These are phyloP conservation scores for Parapristionchus giblindavisi DNA, from an alignment of 2,888 invertebrate species.

Conservation along the genomic window DNA sequence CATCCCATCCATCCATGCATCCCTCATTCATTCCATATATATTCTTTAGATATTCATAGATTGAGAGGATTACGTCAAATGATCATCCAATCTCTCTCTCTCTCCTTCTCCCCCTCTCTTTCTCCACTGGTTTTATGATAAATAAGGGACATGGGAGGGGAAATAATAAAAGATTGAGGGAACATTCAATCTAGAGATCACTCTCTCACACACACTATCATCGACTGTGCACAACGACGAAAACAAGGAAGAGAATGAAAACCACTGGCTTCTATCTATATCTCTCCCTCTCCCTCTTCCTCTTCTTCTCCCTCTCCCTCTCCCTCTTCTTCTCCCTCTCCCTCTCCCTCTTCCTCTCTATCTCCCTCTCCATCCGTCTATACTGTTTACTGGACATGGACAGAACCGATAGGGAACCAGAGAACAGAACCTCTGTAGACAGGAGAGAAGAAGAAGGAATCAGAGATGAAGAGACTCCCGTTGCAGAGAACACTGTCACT, in stretches of 20 bases:
- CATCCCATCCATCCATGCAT: too few relatives aligned
- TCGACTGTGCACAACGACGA: too few relatives aligned
- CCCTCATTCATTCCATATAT: too few relatives aligned
- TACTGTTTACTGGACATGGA: neutral
- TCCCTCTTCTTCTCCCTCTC: neutral
- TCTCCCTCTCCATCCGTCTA: neutral
- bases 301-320: neutral
- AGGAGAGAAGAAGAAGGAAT: neutral
- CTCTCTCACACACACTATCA: too few relatives aligned
- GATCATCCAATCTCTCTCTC: too few relatives aligned
- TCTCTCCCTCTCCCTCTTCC: neutral
- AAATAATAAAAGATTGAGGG: too few relatives aligned
- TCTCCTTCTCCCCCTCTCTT: too few relatives aligned
- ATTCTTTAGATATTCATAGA: too few relatives aligned
- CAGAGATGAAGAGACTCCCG: neutral
- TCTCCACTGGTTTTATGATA: neutral
- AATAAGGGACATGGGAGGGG: neutral
- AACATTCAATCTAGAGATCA: too few relatives aligned
- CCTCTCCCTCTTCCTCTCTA: neutral
- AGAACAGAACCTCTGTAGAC: neutral
- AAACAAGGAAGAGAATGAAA: too few relatives aligned
- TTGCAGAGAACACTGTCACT: neutral
- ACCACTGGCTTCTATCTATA: neutral
- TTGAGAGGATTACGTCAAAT: too few relatives aligned
- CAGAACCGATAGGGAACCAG: neutral